phyloP scores from a whole-genome alignment of 64 coral and sea anemone species.

The Montipora sp. region DNA sequence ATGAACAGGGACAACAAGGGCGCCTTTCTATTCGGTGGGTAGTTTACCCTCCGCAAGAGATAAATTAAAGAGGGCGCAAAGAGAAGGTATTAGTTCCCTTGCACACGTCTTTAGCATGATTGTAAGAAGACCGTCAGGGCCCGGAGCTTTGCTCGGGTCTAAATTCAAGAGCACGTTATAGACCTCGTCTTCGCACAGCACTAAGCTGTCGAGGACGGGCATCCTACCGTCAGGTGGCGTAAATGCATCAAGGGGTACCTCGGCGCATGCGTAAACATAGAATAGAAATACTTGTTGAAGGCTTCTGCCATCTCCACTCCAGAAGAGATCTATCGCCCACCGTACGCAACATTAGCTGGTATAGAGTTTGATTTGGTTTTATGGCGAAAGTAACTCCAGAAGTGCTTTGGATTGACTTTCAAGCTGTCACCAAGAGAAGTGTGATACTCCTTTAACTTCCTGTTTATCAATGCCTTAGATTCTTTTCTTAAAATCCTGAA shows the following conservation, averaged over 20 bases:
- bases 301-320: constrained; percentile 23
- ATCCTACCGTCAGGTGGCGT: not conserved
- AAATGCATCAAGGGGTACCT: not conserved
- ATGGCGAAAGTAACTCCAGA: constrained; percentile 27
- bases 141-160: constrained; percentile 17
- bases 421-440: no score
- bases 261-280: not conserved
- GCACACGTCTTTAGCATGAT: constrained; percentile 26
- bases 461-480: no score
- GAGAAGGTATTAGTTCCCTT: constrained; percentile 39
- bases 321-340: not conserved
- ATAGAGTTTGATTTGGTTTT: constrained; percentile 32
- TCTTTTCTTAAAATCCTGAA: no score
- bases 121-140: constrained; percentile 26
- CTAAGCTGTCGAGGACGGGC: constrained; percentile 12
- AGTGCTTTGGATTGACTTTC: not conserved
- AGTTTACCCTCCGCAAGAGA: constrained; percentile 30
- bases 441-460: no score
- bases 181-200: constrained; percentile 18
- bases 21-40: constrained; percentile 28
- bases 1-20: constrained; percentile 45
- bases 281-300: constrained; percentile 25
- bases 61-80: constrained; percentile 29
- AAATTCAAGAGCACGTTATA: not conserved
- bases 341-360: constrained; percentile 7